Conservation (phyloP, 2,797 vertebrate genomes). For the Linurgus olivaceus region DNA sequence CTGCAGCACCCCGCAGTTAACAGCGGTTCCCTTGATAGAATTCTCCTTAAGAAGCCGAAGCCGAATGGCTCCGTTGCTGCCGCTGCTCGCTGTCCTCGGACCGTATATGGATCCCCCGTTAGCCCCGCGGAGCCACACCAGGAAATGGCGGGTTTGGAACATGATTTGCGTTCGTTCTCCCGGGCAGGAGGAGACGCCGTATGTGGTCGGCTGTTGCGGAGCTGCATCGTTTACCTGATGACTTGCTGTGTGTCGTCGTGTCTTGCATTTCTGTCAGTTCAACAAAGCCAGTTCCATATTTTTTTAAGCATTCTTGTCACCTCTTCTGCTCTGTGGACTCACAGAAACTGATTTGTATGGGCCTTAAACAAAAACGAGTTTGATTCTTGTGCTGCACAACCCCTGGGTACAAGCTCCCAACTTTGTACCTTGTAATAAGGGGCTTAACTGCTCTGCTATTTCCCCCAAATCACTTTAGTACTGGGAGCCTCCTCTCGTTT, state of each 20-base stretch:
- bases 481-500: not conserved
- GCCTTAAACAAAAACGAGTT: not conserved
- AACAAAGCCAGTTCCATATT: not conserved
- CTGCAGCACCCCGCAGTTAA: not conserved
- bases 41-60: not conserved
- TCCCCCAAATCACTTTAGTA: not conserved
- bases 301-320: not conserved
- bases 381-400: not conserved
- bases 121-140: fast-evolving
- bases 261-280: not conserved
- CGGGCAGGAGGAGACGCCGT: too few species aligned
- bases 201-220: fast-evolving
- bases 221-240: not conserved
- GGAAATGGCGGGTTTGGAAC: not conserved
- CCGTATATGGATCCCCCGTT: fast-evolving
- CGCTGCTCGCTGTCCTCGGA: not conserved
- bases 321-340: not conserved
- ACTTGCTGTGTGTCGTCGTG: too few species aligned
- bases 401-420: fast-evolving
- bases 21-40: not conserved
- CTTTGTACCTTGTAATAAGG: not conserved
- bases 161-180: fast-evolving
- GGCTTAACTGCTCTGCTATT: not conserved
- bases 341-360: not conserved
- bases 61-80: not conserved